Percentiles rank a stretch among this genome's conserved stretches.
phyloP scores from a whole-genome alignment of 2,113 vertebrate genomes.

The Caranx ignobilis region DNA sequence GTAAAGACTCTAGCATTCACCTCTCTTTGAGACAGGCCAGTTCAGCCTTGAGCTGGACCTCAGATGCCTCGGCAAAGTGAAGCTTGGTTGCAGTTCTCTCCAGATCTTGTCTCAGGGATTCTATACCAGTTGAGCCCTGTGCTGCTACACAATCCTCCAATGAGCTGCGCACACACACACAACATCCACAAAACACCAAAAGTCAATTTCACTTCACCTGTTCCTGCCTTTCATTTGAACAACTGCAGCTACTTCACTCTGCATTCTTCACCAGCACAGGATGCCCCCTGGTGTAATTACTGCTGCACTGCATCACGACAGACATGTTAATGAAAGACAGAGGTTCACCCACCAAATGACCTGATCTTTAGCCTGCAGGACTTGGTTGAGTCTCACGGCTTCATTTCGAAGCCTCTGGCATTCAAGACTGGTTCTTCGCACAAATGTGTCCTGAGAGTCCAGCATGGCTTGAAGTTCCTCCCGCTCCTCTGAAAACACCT shows the following conservation, averaged over 20 bases:
- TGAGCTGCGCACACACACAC: slow-evolving; percentile 73
- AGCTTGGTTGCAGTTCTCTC: slow-evolving; percentile 80
- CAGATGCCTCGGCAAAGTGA: slow-evolving; percentile 83
- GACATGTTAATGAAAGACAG: background rate
- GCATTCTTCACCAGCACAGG: background rate
- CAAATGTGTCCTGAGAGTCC: slow-evolving; percentile 85
- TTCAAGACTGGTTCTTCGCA: slow-evolving; percentile 79
- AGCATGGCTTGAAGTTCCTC: slow-evolving; percentile 83
- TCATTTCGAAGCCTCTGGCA: slow-evolving; percentile 85
- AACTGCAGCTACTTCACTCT: no score
- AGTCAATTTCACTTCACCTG: background rate
- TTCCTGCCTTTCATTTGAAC: background rate
- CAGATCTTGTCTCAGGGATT: slow-evolving; percentile 77
- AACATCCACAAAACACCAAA: background rate
- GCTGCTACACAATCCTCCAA: slow-evolving; percentile 84
- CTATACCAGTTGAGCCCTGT: slow-evolving; percentile 63
- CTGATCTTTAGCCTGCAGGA: slow-evolving; percentile 83
- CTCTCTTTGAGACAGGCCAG: slow-evolving; percentile 86
- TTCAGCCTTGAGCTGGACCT: slow-evolving; percentile 87
- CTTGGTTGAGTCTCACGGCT: slow-evolving; percentile 77
- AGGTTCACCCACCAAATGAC: slow-evolving; percentile 82
- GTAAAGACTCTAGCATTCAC: slow-evolving; percentile 68
- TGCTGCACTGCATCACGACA: slow-evolving; percentile 11
- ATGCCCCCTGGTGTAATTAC: slow-evolving; percentile 41
- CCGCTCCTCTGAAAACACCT: slow-evolving; percentile 88